Evolutionary conservation across 2,888 invertebrate species (phyloP).

Genomic region (Drosophila lacicola): DNA sequence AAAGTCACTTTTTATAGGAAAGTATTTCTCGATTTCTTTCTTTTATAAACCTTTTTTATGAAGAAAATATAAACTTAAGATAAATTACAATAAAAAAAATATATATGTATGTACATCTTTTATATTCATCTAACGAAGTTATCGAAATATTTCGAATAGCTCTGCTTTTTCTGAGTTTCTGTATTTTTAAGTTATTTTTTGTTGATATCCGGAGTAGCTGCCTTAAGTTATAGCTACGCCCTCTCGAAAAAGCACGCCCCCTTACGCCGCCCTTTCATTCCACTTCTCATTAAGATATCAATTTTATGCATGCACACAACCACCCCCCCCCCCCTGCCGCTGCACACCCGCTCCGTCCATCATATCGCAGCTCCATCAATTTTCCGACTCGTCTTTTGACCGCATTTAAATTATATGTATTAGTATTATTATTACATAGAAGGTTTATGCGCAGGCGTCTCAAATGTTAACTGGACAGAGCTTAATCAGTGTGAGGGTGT

Average conservation of each 20-base stretch:
- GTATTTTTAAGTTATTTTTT: not conserved
- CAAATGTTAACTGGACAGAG: constrained; percentile 13
- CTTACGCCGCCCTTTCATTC: not conserved
- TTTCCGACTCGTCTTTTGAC: constrained; percentile 14
- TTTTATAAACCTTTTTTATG: too few relatives aligned
- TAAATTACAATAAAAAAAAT: too few relatives aligned
- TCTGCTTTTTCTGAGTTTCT: too few relatives aligned
- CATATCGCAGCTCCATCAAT: constrained; percentile 12
- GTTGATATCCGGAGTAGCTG: not conserved
- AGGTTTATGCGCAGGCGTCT: constrained; percentile 38
- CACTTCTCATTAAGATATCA: constrained; percentile 59
- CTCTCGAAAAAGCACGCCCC: not conserved
- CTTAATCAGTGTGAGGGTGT: constrained; percentile 25
- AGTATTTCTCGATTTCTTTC: too few relatives aligned
- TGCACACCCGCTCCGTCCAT: not conserved
- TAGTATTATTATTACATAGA: constrained; percentile 18
- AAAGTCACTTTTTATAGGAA: not conserved
- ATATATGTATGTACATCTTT: too few relatives aligned
- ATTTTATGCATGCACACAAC: constrained; percentile 65
- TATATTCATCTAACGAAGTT: too few relatives aligned
- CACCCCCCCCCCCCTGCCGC: too few relatives aligned
- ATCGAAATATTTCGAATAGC: too few relatives aligned
- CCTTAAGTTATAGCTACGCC: constrained; percentile 5
- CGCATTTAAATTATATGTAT: constrained; percentile 58
- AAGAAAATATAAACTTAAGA: too few relatives aligned